Evolutionary conservation across 2,888 invertebrate species (phyloP).

Genomic region (Acrocyrtus sp.): DNA sequence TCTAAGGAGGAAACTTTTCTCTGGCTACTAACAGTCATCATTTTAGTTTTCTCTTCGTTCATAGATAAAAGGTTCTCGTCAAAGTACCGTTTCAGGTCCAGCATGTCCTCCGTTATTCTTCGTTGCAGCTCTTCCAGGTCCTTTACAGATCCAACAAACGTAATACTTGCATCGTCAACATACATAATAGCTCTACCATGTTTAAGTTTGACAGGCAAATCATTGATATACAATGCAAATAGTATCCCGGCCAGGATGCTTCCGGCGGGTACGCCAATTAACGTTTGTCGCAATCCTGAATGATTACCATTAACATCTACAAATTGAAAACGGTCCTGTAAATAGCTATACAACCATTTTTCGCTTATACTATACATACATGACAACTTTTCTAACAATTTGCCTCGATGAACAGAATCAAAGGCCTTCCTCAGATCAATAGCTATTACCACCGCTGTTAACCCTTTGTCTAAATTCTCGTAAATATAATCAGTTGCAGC

Average conservation of each 20-base stretch:
- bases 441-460: neutral
- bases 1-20: neutral
- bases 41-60: neutral
- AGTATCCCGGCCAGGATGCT: conserved; percentile 4
- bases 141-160: neutral
- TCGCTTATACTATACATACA: conserved; percentile 16
- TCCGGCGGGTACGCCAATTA: conserved; percentile 16
- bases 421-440: conserved; percentile 31
- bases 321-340: neutral
- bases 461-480: conserved; percentile 17
- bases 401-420: conserved; percentile 16
- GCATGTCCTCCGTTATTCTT: neutral
- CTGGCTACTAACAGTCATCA: neutral
- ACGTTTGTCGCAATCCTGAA: neutral
- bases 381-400: conserved; percentile 1
- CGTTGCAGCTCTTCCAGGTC: neutral
- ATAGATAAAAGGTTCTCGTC: neutral
- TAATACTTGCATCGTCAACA: conserved; percentile 29
- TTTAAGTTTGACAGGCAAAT: neutral
- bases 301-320: neutral
- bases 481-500: conserved; percentile 7
- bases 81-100: neutral
- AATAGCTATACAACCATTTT: conserved; percentile 7
- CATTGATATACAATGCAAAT: conserved; percentile 20
- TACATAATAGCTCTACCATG: neutral